phyloP scores from a whole-genome alignment of 2,113 vertebrate species.

The Myrmophylax atrothorax region DNA sequence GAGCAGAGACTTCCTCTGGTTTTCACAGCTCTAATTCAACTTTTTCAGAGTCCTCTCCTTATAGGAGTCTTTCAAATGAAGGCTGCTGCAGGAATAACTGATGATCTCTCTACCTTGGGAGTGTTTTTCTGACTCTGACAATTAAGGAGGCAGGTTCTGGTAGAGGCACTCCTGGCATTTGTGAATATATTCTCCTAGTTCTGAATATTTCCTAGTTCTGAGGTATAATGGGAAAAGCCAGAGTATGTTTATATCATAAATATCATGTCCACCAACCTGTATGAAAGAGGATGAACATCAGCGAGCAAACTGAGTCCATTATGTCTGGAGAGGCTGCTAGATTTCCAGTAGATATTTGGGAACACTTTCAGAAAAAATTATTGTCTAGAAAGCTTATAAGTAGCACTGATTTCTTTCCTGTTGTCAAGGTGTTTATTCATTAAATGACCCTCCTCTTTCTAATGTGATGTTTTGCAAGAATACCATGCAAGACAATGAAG shows the following conservation, averaged over 20 bases:
- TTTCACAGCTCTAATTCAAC: not conserved
- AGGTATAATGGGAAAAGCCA: not conserved
- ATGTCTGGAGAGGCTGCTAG: not conserved
- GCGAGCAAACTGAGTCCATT: not conserved
- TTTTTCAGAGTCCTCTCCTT: not conserved
- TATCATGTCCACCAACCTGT: not conserved
- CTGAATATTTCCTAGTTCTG: not conserved
- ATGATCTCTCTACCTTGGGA: not conserved
- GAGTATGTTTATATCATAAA: not conserved
- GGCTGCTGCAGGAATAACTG: not conserved
- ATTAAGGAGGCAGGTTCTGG: not conserved
- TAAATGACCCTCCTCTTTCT: constrained; percentile 34
- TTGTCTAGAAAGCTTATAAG: not conserved
- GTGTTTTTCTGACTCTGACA: not conserved
- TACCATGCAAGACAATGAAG: constrained; percentile 28
- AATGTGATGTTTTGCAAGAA: constrained; percentile 67
- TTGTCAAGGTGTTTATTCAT: constrained; percentile 53
- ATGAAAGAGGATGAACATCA: not conserved
- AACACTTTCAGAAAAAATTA: not conserved
- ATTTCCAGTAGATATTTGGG: constrained; percentile 9
- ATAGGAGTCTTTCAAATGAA: not conserved
- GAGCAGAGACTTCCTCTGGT: not conserved
- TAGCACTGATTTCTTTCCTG: constrained; percentile 51
- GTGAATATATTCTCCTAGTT: not conserved
- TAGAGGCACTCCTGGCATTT: not conserved